Base-by-base conservation (phyloP, 2,113 vertebrate genomes). In the Epinephelus lanceolatus region DNA sequence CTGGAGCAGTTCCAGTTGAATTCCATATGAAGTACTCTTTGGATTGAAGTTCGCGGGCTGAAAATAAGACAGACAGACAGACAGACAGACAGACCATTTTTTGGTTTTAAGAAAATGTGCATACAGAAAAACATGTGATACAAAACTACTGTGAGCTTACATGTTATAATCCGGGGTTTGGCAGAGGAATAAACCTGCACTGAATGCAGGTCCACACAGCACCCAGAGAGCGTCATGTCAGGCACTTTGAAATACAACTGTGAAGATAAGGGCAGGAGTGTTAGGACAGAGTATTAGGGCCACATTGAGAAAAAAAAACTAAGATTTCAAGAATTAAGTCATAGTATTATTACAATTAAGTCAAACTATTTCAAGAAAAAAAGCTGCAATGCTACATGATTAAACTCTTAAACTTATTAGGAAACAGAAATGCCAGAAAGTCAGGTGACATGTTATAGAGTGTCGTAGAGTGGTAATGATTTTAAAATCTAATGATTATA, bases 1-100 rank as follows among this genome's bases (percentile, higher is more conserved):
- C 84, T 3, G 98, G 97, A 71, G 97, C 97, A 33, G 94, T 86
- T 6, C 97, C 97, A 90, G 96, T 97, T 81, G 97, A 98, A 94
- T 99, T 99, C 98, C 98, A 99, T 89, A 99, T 97, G 93, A 95
- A 97, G 89, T 98, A 99, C 81, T 97, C 94, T 5, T 97, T 97
- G 85, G 98, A 97, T 78, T 97, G 92, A 82, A 98, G 92, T 86
- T 98, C 97, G 86, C 96, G 95, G 13, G 96, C 98, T 99, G 80
- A 75, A 94, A 80, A 42, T 57, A 69, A 52, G 7, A 72, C 18
- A 67, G 30, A 30, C 30, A 27, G 27, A 27, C 27, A 17, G 8
- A 63, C 3, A 78, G 13, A 27, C 27, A 17, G 8, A 63, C 3
- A 78, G 11, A 60, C 0, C 0, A n/a, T 0, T 14, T 68, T 59